These are phyloP conservation scores for Cygnus atratus DNA, from an alignment of 2,113 vertebrate genomes.

Conservation along the genomic window DNA sequence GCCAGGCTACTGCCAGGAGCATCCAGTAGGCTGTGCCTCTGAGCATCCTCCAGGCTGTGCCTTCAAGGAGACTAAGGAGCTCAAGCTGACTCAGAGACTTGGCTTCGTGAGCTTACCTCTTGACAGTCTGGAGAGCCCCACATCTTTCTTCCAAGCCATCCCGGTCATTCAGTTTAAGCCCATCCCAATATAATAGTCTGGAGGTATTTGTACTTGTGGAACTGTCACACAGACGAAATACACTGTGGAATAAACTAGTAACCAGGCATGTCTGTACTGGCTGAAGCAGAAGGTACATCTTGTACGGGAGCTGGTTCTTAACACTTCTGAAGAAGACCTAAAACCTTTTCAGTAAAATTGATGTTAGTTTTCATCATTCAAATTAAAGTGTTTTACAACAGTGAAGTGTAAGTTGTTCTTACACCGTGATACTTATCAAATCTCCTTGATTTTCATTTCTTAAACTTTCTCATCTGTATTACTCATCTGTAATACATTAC, in stretches of 20 bases:
- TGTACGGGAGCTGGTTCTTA: neutral
- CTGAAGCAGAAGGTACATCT: neutral
- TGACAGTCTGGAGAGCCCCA: neutral
- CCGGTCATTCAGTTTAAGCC: neutral
- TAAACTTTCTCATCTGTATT: neutral
- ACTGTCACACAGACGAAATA: neutral
- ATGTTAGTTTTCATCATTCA: neutral
- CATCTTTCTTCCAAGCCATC: neutral
- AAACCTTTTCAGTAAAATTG: neutral
- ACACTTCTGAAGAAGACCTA: neutral
- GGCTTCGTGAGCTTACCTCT: neutral
- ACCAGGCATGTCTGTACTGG: neutral
- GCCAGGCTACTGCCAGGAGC: neutral
- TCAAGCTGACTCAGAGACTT: neutral
- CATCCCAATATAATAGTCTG: neutral
- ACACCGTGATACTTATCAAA: neutral
- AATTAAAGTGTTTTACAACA: neutral
- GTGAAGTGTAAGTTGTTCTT: neutral
- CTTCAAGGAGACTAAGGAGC: neutral
- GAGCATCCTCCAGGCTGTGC: neutral
- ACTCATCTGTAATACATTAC: neutral
- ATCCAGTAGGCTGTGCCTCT: neutral
- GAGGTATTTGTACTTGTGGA: neutral
- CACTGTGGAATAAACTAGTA: neutral
- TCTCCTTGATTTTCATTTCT: neutral